Conservation (phyloP, 2,888 invertebrate species). For the Lottia scabra region DNA sequence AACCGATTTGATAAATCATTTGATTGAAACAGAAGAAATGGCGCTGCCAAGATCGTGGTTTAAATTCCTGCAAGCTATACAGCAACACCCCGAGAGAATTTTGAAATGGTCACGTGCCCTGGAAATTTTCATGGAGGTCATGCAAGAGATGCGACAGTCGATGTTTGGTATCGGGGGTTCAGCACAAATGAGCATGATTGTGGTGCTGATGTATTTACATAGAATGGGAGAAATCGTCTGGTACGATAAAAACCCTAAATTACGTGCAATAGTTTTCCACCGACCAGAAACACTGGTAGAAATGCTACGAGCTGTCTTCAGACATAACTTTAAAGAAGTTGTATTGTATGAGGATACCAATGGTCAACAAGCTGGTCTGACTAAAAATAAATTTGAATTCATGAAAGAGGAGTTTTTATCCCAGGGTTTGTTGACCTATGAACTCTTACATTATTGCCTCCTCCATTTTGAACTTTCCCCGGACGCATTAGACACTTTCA, state of each 20-base stretch:
- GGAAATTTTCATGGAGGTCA: conserved; percentile 35
- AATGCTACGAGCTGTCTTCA: conserved; percentile 59
- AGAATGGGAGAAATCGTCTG: conserved; percentile 58
- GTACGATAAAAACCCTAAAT: conserved; percentile 55
- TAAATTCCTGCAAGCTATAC: conserved; percentile 48
- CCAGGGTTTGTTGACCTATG: conserved; percentile 53
- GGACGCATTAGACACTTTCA: conserved; percentile 53
- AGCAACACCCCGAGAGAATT: conserved; percentile 47
- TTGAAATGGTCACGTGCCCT: conserved; percentile 45
- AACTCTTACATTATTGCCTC: conserved; percentile 52
- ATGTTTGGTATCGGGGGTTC: conserved; percentile 55
- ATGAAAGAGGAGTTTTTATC: conserved; percentile 52
- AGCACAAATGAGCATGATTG: conserved; percentile 48
- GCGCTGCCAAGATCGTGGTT: conserved; percentile 55
- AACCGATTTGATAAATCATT: conserved; percentile 25
- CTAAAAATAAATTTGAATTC: conserved; percentile 33
- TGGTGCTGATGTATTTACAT: conserved; percentile 55
- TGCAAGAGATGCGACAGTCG: conserved; percentile 47
- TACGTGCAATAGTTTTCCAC: conserved; percentile 55
- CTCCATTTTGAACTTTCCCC: conserved; percentile 50
- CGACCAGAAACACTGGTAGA: conserved; percentile 58
- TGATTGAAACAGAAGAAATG: conserved; percentile 42
- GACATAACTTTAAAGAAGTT: conserved; percentile 56
- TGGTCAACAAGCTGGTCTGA: conserved; percentile 36
- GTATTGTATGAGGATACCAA: conserved; percentile 43